These are phyloP conservation scores for Hyperoplus lanceolatus DNA, from an alignment of 2,797 vertebrate genomes.

Conservation along the genomic window DNA sequence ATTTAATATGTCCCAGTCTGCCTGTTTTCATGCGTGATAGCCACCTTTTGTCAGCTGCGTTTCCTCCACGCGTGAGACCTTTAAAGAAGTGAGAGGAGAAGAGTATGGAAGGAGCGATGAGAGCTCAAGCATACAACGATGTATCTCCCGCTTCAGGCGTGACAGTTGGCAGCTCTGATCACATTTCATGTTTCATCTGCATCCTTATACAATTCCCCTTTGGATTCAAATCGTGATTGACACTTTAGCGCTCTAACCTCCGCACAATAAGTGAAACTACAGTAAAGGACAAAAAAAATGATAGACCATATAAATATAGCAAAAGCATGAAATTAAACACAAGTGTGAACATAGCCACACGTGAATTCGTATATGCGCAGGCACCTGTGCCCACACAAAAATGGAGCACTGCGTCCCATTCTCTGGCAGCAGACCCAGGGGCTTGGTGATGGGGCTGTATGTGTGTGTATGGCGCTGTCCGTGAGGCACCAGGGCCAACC, in stretches of 20 bases:
- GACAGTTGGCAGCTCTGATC: slow-evolving; percentile 62
- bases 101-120: slow-evolving; percentile 23
- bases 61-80: slow-evolving; percentile 30
- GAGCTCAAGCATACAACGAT: slow-evolving; percentile 53
- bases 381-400: slow-evolving; percentile 67
- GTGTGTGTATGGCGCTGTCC: slow-evolving; percentile 43
- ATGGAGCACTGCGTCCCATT: slow-evolving; percentile 22
- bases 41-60: slow-evolving; percentile 41
- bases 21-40: slow-evolving; percentile 15
- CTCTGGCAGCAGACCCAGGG: slow-evolving; percentile 43
- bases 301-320: not conserved
- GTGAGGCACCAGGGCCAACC: slow-evolving; percentile 57
- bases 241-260: slow-evolving; percentile 18
- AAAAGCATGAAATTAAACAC: slow-evolving; percentile 42
- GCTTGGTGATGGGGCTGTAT: slow-evolving; percentile 36
- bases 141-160: slow-evolving; percentile 50
- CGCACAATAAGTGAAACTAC: slow-evolving; percentile 8
- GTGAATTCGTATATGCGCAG: slow-evolving; percentile 10
- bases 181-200: slow-evolving; percentile 56
- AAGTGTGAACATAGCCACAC: slow-evolving; percentile 34
- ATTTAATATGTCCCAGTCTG: slow-evolving; percentile 2
- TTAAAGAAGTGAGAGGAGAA: slow-evolving; percentile 26
- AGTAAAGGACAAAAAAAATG: not conserved
- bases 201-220: slow-evolving; percentile 38
- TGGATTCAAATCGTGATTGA: slow-evolving; percentile 12